These are phyloP conservation scores for Tholera decimalis DNA, from an alignment of 2,888 invertebrate genomes.

Conservation along the genomic window DNA sequence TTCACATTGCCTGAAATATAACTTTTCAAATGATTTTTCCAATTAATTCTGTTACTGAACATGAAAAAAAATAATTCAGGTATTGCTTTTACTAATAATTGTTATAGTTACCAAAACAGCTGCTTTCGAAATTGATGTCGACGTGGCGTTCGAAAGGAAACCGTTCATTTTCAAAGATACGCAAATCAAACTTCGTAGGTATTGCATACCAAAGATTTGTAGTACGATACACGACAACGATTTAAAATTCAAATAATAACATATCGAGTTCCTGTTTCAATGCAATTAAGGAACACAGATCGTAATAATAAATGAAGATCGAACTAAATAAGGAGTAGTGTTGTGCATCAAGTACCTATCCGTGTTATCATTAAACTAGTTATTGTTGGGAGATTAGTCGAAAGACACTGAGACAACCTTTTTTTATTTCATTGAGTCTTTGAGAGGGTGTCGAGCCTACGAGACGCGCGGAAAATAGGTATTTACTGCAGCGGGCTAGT, in stretches of 20 bases:
- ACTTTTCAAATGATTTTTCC: too few relatives aligned
- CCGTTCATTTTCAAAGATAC: constrained; percentile 10
- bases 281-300: constrained; percentile 27
- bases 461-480: too few relatives aligned
- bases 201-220: constrained; percentile 43
- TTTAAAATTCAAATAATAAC: constrained; percentile 63
- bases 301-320: constrained; percentile 35
- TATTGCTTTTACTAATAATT: too few relatives aligned
- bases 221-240: constrained; percentile 23
- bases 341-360: constrained; percentile 3
- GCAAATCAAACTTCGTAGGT: neutral
- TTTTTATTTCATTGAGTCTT: too few relatives aligned
- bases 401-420: neutral
- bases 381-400: neutral
- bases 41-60: too few relatives aligned
- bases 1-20: too few relatives aligned
- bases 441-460: too few relatives aligned
- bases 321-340: neutral
- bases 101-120: neutral
- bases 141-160: neutral
- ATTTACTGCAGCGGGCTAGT: too few relatives aligned
- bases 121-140: neutral
- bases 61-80: too few relatives aligned
- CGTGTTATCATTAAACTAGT: constrained; percentile 9
- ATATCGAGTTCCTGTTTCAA: constrained; percentile 32